Conservation (phyloP, 2,797 vertebrate species). For the Gambusia yucatana region DNA sequence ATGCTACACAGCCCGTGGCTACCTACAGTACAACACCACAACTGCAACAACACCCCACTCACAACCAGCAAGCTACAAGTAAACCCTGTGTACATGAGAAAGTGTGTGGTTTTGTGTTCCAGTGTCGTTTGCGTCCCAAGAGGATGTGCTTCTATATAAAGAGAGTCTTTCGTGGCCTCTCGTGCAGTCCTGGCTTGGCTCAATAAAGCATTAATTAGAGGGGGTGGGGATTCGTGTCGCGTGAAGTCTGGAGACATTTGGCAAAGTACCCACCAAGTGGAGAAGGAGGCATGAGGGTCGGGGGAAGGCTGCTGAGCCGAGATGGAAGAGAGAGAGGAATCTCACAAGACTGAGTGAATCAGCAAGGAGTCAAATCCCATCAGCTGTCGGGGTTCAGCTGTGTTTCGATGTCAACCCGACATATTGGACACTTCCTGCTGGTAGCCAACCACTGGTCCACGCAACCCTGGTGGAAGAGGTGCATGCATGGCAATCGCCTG, state of each 20-base stretch:
- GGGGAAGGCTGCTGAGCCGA: constrained; percentile 34
- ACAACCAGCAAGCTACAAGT: constrained; percentile 79
- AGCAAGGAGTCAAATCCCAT: constrained; percentile 70
- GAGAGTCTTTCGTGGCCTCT: constrained; percentile 64
- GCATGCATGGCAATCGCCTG: constrained; percentile 98
- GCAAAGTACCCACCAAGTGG: constrained; percentile 78
- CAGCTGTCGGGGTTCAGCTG: constrained; percentile 97
- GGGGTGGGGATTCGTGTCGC: constrained; percentile 64
- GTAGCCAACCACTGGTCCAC: constrained; percentile 85
- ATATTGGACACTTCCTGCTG: constrained; percentile 99
- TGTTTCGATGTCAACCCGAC: constrained; percentile 99
- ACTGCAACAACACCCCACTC: constrained; percentile 75
- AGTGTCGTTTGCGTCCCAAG: constrained; percentile 69
- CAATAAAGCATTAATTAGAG: constrained; percentile 81
- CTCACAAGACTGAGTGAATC: constrained; percentile 55
- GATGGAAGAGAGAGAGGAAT: constrained; percentile 63
- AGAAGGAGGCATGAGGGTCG: not conserved
- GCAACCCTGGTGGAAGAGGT: constrained; percentile 82
- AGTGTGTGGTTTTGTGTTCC: constrained; percentile 49
- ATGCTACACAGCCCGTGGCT: constrained; percentile 82
- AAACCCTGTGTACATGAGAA: constrained; percentile 79
- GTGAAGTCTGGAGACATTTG: constrained; percentile 80
- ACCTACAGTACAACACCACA: constrained; percentile 77
- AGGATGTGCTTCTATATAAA: constrained; percentile 74
- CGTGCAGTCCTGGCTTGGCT: constrained; percentile 79